phyloP scores from a whole-genome alignment of 2,797 vertebrate species.

The Cossypha niveicapilla region DNA sequence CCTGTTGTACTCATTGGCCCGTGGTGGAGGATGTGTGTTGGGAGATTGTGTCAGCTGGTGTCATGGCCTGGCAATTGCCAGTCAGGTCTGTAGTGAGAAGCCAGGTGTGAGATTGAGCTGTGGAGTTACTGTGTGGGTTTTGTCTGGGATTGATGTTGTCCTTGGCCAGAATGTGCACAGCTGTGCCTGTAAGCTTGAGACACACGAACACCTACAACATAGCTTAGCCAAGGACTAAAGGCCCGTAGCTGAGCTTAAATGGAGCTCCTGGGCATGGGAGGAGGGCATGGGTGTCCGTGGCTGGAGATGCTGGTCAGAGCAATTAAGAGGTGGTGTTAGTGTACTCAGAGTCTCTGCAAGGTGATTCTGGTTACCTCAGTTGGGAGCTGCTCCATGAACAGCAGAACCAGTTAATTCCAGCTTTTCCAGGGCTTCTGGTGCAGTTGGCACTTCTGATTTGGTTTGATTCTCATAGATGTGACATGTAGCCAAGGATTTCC shows the following conservation, averaged over 20 bases:
- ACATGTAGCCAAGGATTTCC: neutral
- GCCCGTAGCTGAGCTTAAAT: neutral
- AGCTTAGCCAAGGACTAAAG: neutral
- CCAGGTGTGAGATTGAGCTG: neutral
- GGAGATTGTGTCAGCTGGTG: neutral
- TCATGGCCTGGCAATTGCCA: accelerated
- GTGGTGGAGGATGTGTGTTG: neutral
- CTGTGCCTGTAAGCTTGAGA: neutral
- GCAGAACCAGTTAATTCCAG: neutral
- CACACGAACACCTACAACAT: accelerated
- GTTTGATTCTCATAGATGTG: neutral
- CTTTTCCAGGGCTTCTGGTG: neutral
- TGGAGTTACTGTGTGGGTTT: neutral
- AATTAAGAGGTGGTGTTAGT: neutral
- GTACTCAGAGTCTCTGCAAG: accelerated
- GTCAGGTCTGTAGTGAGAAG: neutral
- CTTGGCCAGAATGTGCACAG: neutral
- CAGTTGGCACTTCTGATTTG: neutral
- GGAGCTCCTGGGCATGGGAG: neutral
- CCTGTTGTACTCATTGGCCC: accelerated
- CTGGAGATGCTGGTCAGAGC: neutral
- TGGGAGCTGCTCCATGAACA: neutral
- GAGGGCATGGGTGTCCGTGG: neutral
- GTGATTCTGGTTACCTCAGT: neutral
- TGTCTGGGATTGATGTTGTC: neutral